Evolutionary conservation across 2,797 vertebrate species (phyloP), one percentile per base, ranked within the genome.

Genomic region (Sebastes minor): DNA sequence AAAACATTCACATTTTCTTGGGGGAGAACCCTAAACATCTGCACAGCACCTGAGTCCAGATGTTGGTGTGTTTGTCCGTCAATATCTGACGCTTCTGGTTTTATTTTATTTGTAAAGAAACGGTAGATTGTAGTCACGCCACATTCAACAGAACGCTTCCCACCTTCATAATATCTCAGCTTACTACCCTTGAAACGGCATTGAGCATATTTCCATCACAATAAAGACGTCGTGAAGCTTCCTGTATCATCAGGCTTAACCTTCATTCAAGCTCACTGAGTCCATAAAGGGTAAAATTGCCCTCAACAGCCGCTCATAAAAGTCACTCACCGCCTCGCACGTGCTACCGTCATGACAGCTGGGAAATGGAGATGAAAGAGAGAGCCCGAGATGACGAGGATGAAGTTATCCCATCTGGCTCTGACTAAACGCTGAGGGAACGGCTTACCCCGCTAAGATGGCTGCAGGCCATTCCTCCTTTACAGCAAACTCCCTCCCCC

Each of bases 351-450:
- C 79, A 70, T 74, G 79, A 66, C 68, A 23, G 71, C 74, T 13
- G 42, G 74, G 78, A 53, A 52, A 72, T 56, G 70, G 62, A 78
- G 76, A 84, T 71, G 84, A 88, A 79, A 79, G 69, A 9, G 63
- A 76, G 63, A 76, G 60, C 20, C 22, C 2, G 46, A 68, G 71
- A 4, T 46, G 61, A 75, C 46, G 3, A 52, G 68, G 55, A 66
- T 57, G 76, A 74, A 52, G 74, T 33, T 52, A 20, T 72, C 66
- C 70, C 53, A 7, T 79, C 30, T 67, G 70, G 66, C 61, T 72
- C 35, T 14, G 6, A 2, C 23, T 57, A 11, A 46, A 28, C 1
- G 20, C 52, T 46, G 25, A 42, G 8, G 27, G 25, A 56, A 46
- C 1, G 35, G 30, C 57, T 84, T 13, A 28, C 18, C 64, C 27